Conservation (phyloP, 2,888 invertebrate genomes). For the Melipona beecheii region DNA sequence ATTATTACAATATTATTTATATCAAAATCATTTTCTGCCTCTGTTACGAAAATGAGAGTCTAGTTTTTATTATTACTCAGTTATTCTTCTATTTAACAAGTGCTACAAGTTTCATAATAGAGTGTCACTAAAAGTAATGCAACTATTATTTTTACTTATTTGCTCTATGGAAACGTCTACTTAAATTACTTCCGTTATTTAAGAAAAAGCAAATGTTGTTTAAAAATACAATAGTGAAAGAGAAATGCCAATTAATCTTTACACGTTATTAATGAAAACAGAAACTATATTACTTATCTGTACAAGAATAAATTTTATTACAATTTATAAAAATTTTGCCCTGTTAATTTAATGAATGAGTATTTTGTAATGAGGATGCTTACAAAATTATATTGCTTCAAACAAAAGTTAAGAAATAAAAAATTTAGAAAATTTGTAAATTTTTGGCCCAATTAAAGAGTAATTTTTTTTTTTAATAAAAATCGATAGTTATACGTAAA, state of each 20-base stretch:
- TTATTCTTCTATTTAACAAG: constrained; percentile 25
- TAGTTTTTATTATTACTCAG: constrained; percentile 25
- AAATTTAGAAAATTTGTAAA: neutral
- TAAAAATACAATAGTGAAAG: constrained; percentile 18
- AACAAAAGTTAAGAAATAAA: neutral
- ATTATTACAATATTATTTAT: constrained; percentile 50
- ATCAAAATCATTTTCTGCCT: constrained; percentile 42
- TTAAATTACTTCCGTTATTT: constrained; percentile 27
- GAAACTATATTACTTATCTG: constrained; percentile 56
- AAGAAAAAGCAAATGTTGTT: constrained; percentile 8
- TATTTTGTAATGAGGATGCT: constrained; percentile 53
- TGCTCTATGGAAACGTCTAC: constrained; percentile 31
- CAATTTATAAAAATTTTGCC: constrained; percentile 50
- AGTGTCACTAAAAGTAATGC: constrained; percentile 46
- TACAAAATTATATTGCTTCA: neutral
- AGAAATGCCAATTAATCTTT: constrained; percentile 21
- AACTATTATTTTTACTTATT: constrained; percentile 43
- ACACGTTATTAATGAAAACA: constrained; percentile 43
- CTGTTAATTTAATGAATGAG: constrained; percentile 36
- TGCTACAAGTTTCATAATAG: constrained; percentile 30
- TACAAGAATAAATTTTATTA: constrained; percentile 64
- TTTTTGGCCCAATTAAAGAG: neutral
- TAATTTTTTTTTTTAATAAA: neutral
- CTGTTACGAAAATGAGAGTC: constrained; percentile 23
- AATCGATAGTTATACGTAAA: neutral